Base-by-base conservation (phyloP, 2,888 invertebrate genomes). In the Podabrus alpinus region DNA sequence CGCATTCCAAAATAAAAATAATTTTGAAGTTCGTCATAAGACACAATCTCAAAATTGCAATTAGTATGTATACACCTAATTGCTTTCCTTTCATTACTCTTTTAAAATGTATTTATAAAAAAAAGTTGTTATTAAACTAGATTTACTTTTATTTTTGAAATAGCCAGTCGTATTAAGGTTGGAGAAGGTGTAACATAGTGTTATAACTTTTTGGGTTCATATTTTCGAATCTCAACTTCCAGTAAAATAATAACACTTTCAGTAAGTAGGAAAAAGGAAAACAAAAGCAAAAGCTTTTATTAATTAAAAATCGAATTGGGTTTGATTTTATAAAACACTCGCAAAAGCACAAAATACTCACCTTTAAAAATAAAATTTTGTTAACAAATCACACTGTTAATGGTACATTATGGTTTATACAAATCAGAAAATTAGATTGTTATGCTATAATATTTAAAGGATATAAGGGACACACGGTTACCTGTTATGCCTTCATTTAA, bases 391-490 rank as follows among this genome's bases (percentile, higher is more conserved):
- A 19, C 62, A 64, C 19, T 21, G 21, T 64, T 25, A 24, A 68
- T 76, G 71, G 72, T 70, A 73, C 69, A 76, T 62, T 71, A 45
- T 60, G 64, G 77, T 29, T 69, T 21, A 77, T 68, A 76, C 62
- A 72, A 75, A 67, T 69, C 66, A 74, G 60, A 76, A 78, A 75
- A 75, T 78, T 74, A 76, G 73, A 76, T 66, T 77, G 78, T 80
- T 79, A 78, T 72, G 74, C 72, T 75, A 72, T 25, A 74, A 29
- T 72, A 29, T 21, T 69, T 69, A 24, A 68, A 76, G 73, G 64
- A 70, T 68, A 60, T 67, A 75, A 72, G 80, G 80, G 77, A 19
- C 81, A 82, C 82, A 81, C 81, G 71, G 72, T 83, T 82, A 81
- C 81, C 82, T 83, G 80, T 60, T 75, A 73, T 75, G 71, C 78